Conservation (phyloP, 2,797 vertebrate genomes). For the Enteromius paludinosus region DNA sequence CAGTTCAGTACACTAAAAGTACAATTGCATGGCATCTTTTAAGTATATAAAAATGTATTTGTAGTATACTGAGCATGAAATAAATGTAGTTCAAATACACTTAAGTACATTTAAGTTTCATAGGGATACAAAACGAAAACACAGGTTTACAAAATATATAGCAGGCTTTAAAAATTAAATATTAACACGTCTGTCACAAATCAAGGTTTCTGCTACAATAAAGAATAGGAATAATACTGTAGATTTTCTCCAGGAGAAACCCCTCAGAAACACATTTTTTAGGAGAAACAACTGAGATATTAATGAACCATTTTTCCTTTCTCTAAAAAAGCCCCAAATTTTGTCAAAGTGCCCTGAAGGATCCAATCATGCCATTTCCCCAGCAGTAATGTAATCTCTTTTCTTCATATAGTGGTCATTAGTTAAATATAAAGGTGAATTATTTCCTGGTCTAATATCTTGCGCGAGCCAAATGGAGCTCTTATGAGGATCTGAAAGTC, state of each 20-base stretch:
- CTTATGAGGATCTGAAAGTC: slow-evolving; percentile 26
- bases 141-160: neutral
- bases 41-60: too few relatives aligned
- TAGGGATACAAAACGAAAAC: too few relatives aligned
- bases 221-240: neutral
- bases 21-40: too few relatives aligned
- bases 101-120: too few relatives aligned
- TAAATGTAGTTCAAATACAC: too few relatives aligned
- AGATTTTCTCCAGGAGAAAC: neutral
- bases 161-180: neutral
- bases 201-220: neutral
- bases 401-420: slow-evolving; percentile 15
- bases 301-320: neutral
- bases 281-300: neutral
- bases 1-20: too few relatives aligned
- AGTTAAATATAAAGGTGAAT: slow-evolving; percentile 24
- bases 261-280: neutral
- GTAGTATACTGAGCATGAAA: too few relatives aligned
- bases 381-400: slow-evolving; percentile 10
- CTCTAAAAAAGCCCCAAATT: neutral
- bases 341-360: neutral
- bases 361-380: neutral
- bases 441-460: slow-evolving; percentile 14
- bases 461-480: neutral
- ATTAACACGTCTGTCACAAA: neutral